These are phyloP conservation scores for Diuraphis noxia DNA, from an alignment of 1,140 invertebrate genomes.

Conservation along the genomic window DNA sequence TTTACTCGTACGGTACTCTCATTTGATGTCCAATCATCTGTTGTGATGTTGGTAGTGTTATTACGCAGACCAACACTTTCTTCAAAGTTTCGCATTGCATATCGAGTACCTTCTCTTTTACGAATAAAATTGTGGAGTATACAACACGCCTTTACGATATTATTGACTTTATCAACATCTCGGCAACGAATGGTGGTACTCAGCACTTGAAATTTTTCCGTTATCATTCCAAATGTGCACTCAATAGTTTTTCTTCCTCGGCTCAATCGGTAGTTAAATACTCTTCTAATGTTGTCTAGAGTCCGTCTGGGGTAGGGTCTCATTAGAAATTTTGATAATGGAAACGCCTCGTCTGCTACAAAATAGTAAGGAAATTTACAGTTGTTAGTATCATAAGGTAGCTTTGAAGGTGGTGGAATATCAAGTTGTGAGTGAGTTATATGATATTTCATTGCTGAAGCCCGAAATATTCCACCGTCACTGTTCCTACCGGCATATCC, in stretches of 20 bases:
- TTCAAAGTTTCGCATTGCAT: constrained; percentile 1
- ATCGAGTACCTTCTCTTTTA: background rate
- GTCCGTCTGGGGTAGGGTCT: constrained; percentile 57
- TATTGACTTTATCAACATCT: background rate
- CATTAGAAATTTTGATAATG: constrained; percentile 58
- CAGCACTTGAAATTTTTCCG: background rate
- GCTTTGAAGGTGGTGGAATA: constrained; percentile 55
- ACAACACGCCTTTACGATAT: background rate
- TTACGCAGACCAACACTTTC: background rate
- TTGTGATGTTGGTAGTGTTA: background rate
- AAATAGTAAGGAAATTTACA: constrained; percentile 56
- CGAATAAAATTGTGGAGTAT: background rate
- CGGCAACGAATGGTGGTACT: too few relatives aligned
- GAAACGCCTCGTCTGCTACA: constrained; percentile 59
- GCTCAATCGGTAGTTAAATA: too few relatives aligned
- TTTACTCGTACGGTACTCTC: background rate
- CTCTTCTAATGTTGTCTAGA: too few relatives aligned
- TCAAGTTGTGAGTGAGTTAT: constrained; percentile 43
- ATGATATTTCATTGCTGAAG: constrained; percentile 49
- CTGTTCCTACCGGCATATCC: constrained; percentile 58
- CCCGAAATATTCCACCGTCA: constrained; percentile 59
- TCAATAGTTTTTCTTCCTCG: too few relatives aligned
- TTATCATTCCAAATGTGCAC: constrained; percentile 60
- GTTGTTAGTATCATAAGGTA: constrained; percentile 55
- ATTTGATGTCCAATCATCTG: background rate